Percentiles rank a stretch among this genome's conserved stretches.
These are phyloP conservation scores for Aplidium turbinatum DNA, from an alignment of 23 tunicate genomes.

Conservation along the genomic window DNA sequence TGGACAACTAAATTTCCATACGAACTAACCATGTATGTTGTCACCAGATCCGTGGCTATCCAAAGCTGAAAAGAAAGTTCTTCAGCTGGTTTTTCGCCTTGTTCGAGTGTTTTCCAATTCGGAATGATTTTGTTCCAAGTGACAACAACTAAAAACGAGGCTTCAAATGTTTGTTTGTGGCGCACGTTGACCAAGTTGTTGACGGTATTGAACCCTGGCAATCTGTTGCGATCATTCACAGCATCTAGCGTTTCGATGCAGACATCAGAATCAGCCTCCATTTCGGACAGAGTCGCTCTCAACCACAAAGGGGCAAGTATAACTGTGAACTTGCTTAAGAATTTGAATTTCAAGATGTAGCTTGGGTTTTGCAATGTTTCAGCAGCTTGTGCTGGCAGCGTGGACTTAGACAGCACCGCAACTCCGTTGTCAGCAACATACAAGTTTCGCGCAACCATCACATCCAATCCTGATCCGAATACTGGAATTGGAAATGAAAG, in stretches of 20 bases:
- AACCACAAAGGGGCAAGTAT: conserved; percentile 72
- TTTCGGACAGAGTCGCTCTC: conserved; percentile 16
- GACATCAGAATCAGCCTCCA: conserved; percentile 13
- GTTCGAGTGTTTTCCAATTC: conserved; percentile 21
- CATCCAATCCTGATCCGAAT: not conserved
- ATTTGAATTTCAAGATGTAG: conserved; percentile 34
- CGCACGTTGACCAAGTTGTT: not conserved
- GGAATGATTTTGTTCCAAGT: conserved; percentile 59
- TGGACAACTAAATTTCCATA: conserved; percentile 39
- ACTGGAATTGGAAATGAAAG: conserved; percentile 27
- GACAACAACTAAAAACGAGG: conserved; percentile 26
- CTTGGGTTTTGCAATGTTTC: conserved; percentile 54
- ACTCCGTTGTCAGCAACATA: conserved; percentile 73
- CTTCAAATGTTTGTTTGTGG: not conserved
- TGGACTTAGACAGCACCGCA: conserved; percentile 15
- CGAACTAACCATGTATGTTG: conserved; percentile 31
- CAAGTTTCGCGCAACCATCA: conserved; percentile 3
- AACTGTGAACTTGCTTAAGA: conserved; percentile 31
- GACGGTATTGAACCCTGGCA: not conserved
- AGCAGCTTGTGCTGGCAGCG: conserved; percentile 22
- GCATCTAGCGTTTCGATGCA: conserved; percentile 35
- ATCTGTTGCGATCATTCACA: too few species aligned
- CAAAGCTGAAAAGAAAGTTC: conserved; percentile 45
- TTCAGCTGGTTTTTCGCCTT: not conserved
- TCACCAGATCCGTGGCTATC: conserved; percentile 46